A percentile compares a stretch with the other conserved stretches of the same genome.
Conservation (phyloP, 2,888 invertebrate species). For the Stenoptilia bipunctidactyla region DNA sequence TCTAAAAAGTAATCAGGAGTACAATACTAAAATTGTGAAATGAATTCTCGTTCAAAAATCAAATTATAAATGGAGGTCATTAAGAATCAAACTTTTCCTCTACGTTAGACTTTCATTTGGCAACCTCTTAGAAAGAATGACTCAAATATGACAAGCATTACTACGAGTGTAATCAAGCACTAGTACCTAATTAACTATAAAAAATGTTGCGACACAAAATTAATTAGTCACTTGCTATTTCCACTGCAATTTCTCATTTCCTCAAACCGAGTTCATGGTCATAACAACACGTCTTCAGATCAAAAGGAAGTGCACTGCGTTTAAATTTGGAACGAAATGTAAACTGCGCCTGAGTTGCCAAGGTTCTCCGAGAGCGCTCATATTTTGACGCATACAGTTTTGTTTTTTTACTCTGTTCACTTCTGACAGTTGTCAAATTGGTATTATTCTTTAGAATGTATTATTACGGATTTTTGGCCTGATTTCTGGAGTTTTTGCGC, state of each 20-base stretch:
- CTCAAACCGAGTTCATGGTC: conserved; percentile 13
- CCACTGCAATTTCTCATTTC: no score
- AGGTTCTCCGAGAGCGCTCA: conserved; percentile 30
- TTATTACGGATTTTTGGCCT: not conserved
- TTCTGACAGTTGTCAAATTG: conserved; percentile 23
- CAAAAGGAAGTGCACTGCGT: conserved; percentile 30
- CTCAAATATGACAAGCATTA: no score
- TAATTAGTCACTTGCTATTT: no score
- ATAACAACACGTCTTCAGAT: conserved; percentile 22
- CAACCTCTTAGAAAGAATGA: no score
- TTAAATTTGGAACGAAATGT: conserved; percentile 37
- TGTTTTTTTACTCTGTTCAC: conserved; percentile 19
- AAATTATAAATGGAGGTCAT: no score
- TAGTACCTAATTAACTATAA: not conserved
- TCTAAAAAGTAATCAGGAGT: no score
- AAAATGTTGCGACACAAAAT: not conserved
- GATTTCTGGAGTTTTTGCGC: not conserved
- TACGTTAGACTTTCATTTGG: no score
- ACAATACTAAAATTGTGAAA: no score
- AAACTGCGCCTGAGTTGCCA: conserved; percentile 26
- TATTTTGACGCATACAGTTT: conserved; percentile 10
- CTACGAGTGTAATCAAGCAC: no score
- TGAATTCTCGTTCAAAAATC: no score
- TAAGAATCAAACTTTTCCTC: no score
- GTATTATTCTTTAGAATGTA: not conserved